Evolutionary conservation across 2,888 invertebrate genomes (phyloP).

Genomic region (Temnothorax unifasciatus): DNA sequence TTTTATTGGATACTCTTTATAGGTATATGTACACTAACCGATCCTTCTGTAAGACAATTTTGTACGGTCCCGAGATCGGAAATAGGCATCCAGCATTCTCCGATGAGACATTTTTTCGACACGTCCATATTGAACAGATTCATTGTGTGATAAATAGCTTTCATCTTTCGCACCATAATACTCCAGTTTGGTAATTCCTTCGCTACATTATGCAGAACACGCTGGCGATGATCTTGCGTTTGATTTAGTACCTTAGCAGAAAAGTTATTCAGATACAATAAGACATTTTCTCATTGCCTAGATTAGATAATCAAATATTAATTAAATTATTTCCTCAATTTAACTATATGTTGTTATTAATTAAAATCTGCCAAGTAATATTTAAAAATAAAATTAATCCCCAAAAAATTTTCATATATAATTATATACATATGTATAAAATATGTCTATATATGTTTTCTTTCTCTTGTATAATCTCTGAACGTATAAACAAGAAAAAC

Average conservation of each 20-base stretch:
- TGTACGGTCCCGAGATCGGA: constrained; percentile 97
- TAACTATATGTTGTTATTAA: not conserved
- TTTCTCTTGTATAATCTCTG: no score
- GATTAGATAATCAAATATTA: constrained; percentile 12
- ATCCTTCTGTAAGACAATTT: constrained; percentile 93
- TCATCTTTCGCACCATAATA: constrained; percentile 95
- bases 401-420: no score
- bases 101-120: constrained; percentile 99
- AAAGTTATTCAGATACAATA: constrained; percentile 52
- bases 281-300: not conserved
- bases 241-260: constrained; percentile 92
- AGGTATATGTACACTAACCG: constrained; percentile 88
- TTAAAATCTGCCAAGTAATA: no score
- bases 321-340: not conserved
- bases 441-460: no score
- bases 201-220: constrained; percentile 94
- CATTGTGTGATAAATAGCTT: constrained; percentile 97
- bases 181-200: constrained; percentile 96
- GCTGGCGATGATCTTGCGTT: constrained; percentile 95
- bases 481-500: no score
- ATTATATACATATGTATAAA: no score
- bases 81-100: constrained; percentile 91
- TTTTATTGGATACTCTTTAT: not conserved
- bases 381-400: no score
- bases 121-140: constrained; percentile 99